Base-by-base conservation (phyloP, 2,797 vertebrate genomes). In the Acipenser transmontanus region DNA sequence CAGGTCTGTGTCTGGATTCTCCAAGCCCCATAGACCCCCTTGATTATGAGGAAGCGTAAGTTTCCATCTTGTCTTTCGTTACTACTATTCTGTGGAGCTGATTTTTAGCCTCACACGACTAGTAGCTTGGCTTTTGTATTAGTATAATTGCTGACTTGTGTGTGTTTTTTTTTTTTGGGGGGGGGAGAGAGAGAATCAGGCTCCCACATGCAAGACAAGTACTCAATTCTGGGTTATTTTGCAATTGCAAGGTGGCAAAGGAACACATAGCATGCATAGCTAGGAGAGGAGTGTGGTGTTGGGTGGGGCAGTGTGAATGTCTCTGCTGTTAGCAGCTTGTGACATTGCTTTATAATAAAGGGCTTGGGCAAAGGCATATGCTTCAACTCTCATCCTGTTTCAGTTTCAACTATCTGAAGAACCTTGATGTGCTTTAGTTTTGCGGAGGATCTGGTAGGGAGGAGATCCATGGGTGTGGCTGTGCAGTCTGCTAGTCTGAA, bases 1-100 rank as follows among this genome's bases (percentile, higher is more conserved):
- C 78, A 98, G 95, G 94, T 70, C 73, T 94, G 1, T 87, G 88
- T 61, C 81, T 92, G 82, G 93, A 94, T 66, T 88, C 75, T 57
- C 91, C 88, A 0, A 90, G 89, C 61, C 90, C 92, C 9, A 48
- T 91, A 79, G 93, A 95, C 49, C 57, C 76, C 1, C 14, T 76
- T 2, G 85, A 82, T 67, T 73, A 90, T 11, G 91, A 92, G 2
- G 84, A 91, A 11, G 71, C 73, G 95, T 96, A 85, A 93, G 94
- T 94, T 13, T n/a, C 1, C 1, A 1, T 48, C n/a, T 56, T 17
- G 52, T 47, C 11, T 61, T 13, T 20, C n/a, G 8, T 6, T 8
- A 13, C 13, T 47, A 10, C 9, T 14, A 64, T 8, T 10, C n/a
- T 50, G 7, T 7, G 7, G 61, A 61, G 59, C 70, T 61, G 59